Evolutionary conservation across 1,140 invertebrate species (phyloP).

Genomic region (Samia ricini): DNA sequence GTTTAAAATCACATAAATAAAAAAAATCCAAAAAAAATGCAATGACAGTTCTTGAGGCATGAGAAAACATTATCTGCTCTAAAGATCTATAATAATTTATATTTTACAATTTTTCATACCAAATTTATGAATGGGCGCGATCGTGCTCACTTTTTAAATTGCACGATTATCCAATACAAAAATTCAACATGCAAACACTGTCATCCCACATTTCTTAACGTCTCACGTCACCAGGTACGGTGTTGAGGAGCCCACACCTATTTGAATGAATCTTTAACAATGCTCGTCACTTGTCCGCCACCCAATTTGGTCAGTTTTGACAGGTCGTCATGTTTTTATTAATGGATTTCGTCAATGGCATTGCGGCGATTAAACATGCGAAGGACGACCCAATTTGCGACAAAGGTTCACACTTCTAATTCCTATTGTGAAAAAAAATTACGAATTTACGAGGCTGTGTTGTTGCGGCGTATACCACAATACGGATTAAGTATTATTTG

Average conservation of each 20-base stretch:
- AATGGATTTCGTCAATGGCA: constrained; percentile 60
- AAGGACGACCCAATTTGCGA: constrained; percentile 65
- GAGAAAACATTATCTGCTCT: too few relatives aligned
- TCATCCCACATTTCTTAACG: constrained; percentile 45
- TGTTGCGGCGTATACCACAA: constrained; percentile 61
- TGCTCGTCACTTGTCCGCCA: constrained; percentile 66
- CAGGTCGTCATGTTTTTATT: constrained; percentile 74
- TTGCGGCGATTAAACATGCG: constrained; percentile 54
- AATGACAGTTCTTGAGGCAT: too few relatives aligned
- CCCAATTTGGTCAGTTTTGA: constrained; percentile 74
- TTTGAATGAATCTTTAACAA: constrained; percentile 63
- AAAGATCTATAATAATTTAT: constrained; percentile 2
- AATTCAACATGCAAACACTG: constrained; percentile 70
- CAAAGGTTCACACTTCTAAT: constrained; percentile 68
- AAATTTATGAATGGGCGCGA: constrained; percentile 45
- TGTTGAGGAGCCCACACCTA: constrained; percentile 67
- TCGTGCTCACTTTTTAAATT: constrained; percentile 58
- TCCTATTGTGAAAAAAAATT: constrained; percentile 53
- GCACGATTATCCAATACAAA: constrained; percentile 57
- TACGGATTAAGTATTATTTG: constrained; percentile 69
- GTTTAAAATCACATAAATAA: too few relatives aligned
- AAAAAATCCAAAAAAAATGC: too few relatives aligned
- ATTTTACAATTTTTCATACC: constrained; percentile 9
- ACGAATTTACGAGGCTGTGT: constrained; percentile 60
- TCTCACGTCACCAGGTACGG: constrained; percentile 53